Base-by-base conservation (phyloP, 1,140 invertebrate genomes). In the Leucophenga varia region DNA sequence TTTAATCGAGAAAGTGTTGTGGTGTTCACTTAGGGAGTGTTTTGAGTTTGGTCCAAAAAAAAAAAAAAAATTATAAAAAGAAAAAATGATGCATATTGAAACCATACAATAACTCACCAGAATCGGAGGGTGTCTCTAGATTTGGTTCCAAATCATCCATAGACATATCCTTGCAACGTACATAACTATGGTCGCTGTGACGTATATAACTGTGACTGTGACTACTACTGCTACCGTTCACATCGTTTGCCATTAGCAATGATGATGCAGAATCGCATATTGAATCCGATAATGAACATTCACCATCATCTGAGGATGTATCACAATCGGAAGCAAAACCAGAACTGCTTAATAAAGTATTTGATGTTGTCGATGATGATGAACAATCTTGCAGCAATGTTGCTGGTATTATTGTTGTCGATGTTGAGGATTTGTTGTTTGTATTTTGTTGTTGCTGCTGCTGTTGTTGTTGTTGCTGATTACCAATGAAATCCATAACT, bases 101-200 rank as follows among this genome's bases (percentile, higher is more conserved):
- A 25, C 5, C 5, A 25, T 6, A 25, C 5, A 20, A 30, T 18
- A 63, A 86, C 86, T 86, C 76, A 88, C 90, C 89, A 43, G 90
- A 91, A 81, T 92, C 90, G 3, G 89, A 91, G 35, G 90, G 89
- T 49, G 89, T 91, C 57, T 89, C 86, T 3, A 89, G 82, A 34
- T 86, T 86, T 30, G 87, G 79, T 52, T 44, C 57, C 14, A 54
- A 28, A 56, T 80, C 80, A 50, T 84, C 82, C 32, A 82, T 77
- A 54, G 56, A n/a, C n/a, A 64, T 77, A 18, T 72, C 69, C 14
- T 64, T 72, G 60, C 76, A 78, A 56, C 81, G 82, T 49, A 78
- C 88, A 70, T 89, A 90, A 47, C 86, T 86, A 61, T 89, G 88
- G 72, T 89, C 87, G 35, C 72, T 80, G 41, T 78, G 60, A 46